Base-by-base conservation (phyloP, 1,140 invertebrate species). In the Panagrolaimus sp. region DNA sequence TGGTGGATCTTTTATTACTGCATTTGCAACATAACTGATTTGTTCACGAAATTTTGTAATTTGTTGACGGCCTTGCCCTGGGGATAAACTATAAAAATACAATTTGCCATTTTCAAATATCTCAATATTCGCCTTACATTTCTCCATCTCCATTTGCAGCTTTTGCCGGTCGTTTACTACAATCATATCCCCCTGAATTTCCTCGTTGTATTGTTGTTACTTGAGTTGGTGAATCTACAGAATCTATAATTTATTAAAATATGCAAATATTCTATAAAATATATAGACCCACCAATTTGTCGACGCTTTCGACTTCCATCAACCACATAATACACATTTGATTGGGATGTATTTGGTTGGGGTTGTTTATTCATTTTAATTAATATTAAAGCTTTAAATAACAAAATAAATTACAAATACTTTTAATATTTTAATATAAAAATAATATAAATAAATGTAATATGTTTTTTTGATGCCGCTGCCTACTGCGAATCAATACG, bases 91-190 rank as follows among this genome's bases (percentile, higher is more conserved):
- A 14, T 2, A 3, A 21, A 58, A 58, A 6, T 8, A 52, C 48
- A 52, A 52, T 21, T 21, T 52, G n/a, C n/a, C n/a, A 26, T 24
- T 1, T 24, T n/a, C 0, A 58, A 58, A 26, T 26, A 58, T 26
- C 1, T 21, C 52, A 1, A 21, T 26, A 58, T n/a, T 4, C 32
- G 7, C 7, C 52, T 58, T 28, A 58, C 52, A 28, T 21, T 58
- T 58, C 52, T 12, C 52, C 52, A 58, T 58, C 28, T 12, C 52
- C 52, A 17, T 58, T 58, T 21, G 52, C 52, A 21, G 15, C 14
- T 12, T 26, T 58, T 28, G 52, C 14, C 52, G 52, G 52, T 12
- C 28, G 21, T 28, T 58, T 58, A 28, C 52, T 58, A 26, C 15
- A 21, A n/a, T 58, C 52, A 17, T 58, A 21, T 12, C 12, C 15